Conservation (phyloP, 2,797 vertebrate species). For the Karalla daura region DNA sequence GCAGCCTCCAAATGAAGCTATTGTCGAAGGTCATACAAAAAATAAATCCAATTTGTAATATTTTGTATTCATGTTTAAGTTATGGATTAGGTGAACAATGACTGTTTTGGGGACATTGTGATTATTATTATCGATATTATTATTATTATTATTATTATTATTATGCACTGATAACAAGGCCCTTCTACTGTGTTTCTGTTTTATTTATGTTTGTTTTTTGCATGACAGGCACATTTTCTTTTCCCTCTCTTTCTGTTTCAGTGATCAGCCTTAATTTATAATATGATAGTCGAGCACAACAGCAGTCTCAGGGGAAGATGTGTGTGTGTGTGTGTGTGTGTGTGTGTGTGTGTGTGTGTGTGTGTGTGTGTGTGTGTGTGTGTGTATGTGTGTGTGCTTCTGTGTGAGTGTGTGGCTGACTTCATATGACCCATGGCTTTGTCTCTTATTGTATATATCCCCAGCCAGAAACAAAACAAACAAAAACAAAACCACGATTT, state of each 20-base stretch:
- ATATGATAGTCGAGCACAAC: constrained; percentile 84
- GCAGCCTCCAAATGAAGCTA: constrained; percentile 75
- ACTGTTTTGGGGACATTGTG: constrained; percentile 77
- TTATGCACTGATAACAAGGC: constrained; percentile 81
- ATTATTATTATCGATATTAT: constrained; percentile 75
- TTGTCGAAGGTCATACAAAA: constrained; percentile 60
- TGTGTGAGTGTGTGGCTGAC: constrained; percentile 63
- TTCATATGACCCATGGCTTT: constrained; percentile 66
- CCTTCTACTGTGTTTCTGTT: constrained; percentile 80
- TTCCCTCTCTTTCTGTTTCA: constrained; percentile 67
- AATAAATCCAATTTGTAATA: constrained; percentile 63
- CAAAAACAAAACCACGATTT: constrained; percentile 53
- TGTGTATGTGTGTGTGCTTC: too few relatives aligned
- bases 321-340: constrained; percentile 28
- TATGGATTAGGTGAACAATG: constrained; percentile 64
- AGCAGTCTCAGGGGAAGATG: constrained; percentile 83
- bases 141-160: constrained; percentile 76
- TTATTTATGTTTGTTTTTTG: constrained; percentile 61
- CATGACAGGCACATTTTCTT: constrained; percentile 63
- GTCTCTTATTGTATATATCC: constrained; percentile 68
- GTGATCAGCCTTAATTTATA: constrained; percentile 85
- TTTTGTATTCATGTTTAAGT: constrained; percentile 76
- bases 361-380: constrained; percentile 14
- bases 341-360: constrained; percentile 5
- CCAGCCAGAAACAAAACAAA: constrained; percentile 55